Base-by-base conservation (phyloP, 2,113 vertebrate genomes). In the Pangasianodon hypophthalmus region DNA sequence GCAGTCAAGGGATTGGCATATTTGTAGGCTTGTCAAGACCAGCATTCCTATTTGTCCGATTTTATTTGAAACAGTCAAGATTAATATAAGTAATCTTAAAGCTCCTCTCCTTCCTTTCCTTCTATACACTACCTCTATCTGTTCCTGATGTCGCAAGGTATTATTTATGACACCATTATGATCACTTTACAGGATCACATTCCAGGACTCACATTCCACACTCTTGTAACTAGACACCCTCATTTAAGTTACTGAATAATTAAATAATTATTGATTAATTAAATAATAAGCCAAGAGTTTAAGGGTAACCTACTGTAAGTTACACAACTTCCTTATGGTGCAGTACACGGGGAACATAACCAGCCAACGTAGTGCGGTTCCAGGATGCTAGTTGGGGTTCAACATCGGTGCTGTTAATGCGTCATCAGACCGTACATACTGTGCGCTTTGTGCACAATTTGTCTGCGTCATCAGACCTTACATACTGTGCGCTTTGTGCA, bases 21-120 rank as follows among this genome's bases (percentile, higher is more conserved):
- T 73, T 87, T 62, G 29, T 62, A 87, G 60, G 64, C 62, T 71
- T 73, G 73, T 62, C 52, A 83, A 82, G 48, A 56, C 88, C 67
- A 41, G 64, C 8, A 2, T 84, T 84, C 52, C 81, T 46, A 67
- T 84, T 87, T 79, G 54, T 75, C 67, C 26, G 29, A 29, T 84
- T 44, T 67, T 4, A 81, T 88, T 71, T 73, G 48, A 88, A 88
- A 67, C 48, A 54, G 24, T 84, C 32, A 62, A 62, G 83, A 62
- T 84, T 64, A 62, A 37, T 58, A 58, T 84, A 58, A 84, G 81
- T 84, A 58, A 41, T 24, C 54, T 37, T 58, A 24, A 84, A 56
- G 18, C 14, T 58, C 9, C 37, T 82, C 21, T 82, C 80, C 16
- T 16, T 16, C 10, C 46, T 52, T 52, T 52, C 11, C 37, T 13